phyloP scores from a whole-genome alignment of 2,888 invertebrate species.

The Hemistola chrysoprasaria region DNA sequence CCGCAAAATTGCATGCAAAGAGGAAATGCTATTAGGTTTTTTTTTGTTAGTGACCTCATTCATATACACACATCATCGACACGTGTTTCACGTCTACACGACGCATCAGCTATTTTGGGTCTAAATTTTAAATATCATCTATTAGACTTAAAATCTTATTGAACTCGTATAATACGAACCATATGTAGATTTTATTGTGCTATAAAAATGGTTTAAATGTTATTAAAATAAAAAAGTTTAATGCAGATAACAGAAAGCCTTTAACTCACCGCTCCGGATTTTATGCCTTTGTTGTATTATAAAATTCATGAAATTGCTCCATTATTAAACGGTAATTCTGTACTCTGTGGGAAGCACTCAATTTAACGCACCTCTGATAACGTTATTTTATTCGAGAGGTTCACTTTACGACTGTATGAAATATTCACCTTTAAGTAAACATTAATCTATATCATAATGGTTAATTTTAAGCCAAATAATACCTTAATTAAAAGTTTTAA shows the following conservation, averaged over 20 bases:
- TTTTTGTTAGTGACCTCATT: too few relatives aligned
- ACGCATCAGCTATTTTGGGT: too few relatives aligned
- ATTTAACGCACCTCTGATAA: constrained; percentile 59
- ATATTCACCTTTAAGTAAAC: constrained; percentile 33
- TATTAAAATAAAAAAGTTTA: constrained; percentile 13
- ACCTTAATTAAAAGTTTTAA: too few relatives aligned
- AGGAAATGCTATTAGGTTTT: too few relatives aligned
- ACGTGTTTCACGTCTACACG: too few relatives aligned
- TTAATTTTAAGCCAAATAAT: too few relatives aligned
- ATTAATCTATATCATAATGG: constrained; percentile 6
- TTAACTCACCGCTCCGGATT: constrained; percentile 7
- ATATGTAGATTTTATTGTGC: too few relatives aligned
- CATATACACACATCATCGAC: too few relatives aligned
- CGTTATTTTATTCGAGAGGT: constrained; percentile 55
- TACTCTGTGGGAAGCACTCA: constrained; percentile 44
- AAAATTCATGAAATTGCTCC: constrained; percentile 39
- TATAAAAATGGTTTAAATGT: constrained; percentile 1
- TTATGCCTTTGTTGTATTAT: constrained; percentile 28
- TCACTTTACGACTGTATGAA: constrained; percentile 55
- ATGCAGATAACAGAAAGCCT: constrained; percentile 2
- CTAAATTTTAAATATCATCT: too few relatives aligned
- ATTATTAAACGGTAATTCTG: constrained; percentile 46
- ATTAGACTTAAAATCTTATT: too few relatives aligned
- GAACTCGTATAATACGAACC: too few relatives aligned
- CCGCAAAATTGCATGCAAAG: too few relatives aligned